Percentiles rank a stretch among this genome's conserved stretches.
Conservation (phyloP, 1,140 invertebrate genomes). For the Capitella teleta region DNA sequence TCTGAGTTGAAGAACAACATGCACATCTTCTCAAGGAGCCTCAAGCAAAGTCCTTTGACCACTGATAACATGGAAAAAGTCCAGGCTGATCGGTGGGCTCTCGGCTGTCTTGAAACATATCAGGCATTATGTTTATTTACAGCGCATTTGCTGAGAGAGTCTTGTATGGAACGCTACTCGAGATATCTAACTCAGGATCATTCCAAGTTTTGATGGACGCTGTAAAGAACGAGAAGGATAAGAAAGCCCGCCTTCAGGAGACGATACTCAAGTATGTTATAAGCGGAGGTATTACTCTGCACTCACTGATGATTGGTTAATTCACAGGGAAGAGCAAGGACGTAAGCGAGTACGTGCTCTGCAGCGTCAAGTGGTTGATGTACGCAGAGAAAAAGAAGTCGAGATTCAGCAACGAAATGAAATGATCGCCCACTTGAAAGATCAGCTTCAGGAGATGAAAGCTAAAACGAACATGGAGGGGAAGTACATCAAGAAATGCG, state of each 20-base stretch:
- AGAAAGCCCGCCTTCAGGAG: constrained; percentile 23
- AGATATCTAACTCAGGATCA: constrained; percentile 29
- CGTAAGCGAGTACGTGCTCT: constrained; percentile 27
- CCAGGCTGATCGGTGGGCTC: constrained; percentile 33
- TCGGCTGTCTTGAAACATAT: not conserved
- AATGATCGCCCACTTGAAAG: constrained; percentile 40
- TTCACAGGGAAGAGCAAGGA: constrained; percentile 30
- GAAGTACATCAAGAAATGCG: constrained; percentile 39
- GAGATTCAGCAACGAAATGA: constrained; percentile 37
- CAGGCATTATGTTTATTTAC: constrained; percentile 3
- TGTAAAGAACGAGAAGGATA: constrained; percentile 27
- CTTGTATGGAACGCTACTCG: constrained; percentile 25
- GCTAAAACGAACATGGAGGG: constrained; percentile 41
- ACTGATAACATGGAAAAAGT: constrained; percentile 35
- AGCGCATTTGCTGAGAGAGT: constrained; percentile 31
- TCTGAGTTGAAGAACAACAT: too few relatives aligned
- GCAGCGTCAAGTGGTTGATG: constrained; percentile 27
- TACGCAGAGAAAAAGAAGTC: constrained; percentile 35
- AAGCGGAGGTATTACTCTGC: not conserved
- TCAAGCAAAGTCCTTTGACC: constrained; percentile 37
- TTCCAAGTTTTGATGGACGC: constrained; percentile 27
- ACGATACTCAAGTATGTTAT: constrained; percentile 16
- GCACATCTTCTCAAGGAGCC: constrained; percentile 26
- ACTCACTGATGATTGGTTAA: constrained; percentile 8
- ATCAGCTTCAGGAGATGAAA: constrained; percentile 29